A percentile compares a stretch with the other conserved stretches of the same genome.
phyloP scores from a whole-genome alignment of 1,140 invertebrate genomes.

The Magallana angulata region DNA sequence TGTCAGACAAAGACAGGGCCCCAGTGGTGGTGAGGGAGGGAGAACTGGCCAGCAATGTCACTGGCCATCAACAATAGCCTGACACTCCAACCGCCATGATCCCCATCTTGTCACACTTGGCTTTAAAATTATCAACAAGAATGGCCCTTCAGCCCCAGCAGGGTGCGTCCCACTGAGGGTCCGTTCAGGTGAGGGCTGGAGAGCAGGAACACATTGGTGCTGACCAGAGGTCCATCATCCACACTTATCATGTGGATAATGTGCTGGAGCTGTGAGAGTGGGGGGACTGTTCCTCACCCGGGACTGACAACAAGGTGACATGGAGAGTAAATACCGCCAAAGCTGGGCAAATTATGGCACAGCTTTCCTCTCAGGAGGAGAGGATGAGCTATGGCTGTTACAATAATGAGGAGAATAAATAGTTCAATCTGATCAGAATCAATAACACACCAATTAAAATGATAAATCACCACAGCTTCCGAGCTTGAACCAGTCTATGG shows the following conservation, averaged over 20 bases:
- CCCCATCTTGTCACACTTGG: conserved; percentile 28
- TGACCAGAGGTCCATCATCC: neutral
- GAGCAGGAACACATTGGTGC: neutral
- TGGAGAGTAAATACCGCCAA: neutral
- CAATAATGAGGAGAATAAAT: conserved; percentile 31
- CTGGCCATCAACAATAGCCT: conserved; percentile 20
- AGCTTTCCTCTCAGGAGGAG: conserved; percentile 4
- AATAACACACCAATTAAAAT: conserved; percentile 34
- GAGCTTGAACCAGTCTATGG: conserved; percentile 19
- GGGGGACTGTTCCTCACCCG: neutral
- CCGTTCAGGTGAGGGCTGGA: neutral
- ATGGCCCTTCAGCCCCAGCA: conserved; percentile 28
- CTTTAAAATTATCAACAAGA: conserved; percentile 35
- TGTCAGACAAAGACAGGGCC: conserved; percentile 48
- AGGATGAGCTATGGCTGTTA: conserved; percentile 8
- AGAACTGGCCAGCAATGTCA: conserved; percentile 42
- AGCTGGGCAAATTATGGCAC: conserved; percentile 6
- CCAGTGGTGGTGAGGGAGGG: conserved; percentile 10
- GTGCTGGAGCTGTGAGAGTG: neutral
- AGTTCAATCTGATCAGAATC: conserved; percentile 31
- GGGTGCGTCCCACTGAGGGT: neutral
- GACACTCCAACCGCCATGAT: conserved; percentile 28
- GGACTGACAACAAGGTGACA: neutral
- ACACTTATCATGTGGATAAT: conserved; percentile 11
- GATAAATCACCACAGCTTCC: conserved; percentile 21